Evolutionary conservation across 2,113 vertebrate species (phyloP).

Genomic region (Galbula dea): DNA sequence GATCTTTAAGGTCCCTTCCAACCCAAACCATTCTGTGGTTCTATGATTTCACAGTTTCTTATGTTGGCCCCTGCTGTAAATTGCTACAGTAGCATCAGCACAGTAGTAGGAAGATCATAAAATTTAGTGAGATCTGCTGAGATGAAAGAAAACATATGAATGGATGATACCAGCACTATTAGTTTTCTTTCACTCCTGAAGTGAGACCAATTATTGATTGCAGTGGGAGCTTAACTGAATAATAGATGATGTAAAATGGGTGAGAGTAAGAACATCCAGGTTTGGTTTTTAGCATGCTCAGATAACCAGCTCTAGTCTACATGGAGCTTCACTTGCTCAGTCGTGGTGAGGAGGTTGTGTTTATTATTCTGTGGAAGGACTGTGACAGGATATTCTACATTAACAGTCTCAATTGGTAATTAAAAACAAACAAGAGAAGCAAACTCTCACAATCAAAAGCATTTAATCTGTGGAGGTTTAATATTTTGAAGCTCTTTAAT

Average conservation of each 20-base stretch:
- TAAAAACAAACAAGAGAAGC: background rate
- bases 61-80: rapidly evolving
- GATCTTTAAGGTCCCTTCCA: no score
- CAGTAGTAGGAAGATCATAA: background rate
- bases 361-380: background rate
- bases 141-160: background rate
- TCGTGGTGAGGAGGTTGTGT: background rate
- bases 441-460: background rate
- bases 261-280: background rate
- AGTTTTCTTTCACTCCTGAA: background rate
- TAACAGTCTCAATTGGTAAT: background rate
- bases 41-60: no score
- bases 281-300: no score
- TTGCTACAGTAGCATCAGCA: background rate
- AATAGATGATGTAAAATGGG: background rate
- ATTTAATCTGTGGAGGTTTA: background rate
- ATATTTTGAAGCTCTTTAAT: background rate
- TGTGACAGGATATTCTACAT: background rate
- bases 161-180: background rate
- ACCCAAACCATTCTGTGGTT: no score
- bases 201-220: background rate
- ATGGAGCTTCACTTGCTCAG: background rate
- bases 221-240: background rate
- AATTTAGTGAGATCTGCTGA: background rate
- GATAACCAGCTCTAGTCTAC: background rate